Conservation (phyloP, 1,140 invertebrate species). For the Macrobrachium rosenbergii region DNA sequence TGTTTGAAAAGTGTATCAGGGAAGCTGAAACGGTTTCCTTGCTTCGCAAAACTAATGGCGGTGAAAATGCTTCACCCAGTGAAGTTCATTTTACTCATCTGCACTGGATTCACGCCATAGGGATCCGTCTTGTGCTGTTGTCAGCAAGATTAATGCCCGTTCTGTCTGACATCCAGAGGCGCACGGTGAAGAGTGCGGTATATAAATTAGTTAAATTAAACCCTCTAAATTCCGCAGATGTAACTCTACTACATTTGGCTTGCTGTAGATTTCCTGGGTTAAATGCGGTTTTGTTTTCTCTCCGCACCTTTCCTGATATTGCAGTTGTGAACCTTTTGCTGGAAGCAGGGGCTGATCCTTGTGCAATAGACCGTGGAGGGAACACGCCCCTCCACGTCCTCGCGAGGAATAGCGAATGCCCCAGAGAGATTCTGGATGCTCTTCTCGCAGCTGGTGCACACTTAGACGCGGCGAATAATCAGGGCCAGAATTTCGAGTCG, state of each 20-base stretch:
- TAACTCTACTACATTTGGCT: conserved; percentile 86
- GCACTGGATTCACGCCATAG: conserved; percentile 87
- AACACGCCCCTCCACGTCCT: conserved; percentile 88
- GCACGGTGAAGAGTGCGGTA: conserved; percentile 68
- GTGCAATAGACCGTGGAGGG: conserved; percentile 80
- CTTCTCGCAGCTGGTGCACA: conserved; percentile 86
- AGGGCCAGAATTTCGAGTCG: conserved; percentile 82
- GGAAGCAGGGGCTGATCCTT: conserved; percentile 85
- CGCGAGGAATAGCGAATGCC: conserved; percentile 76
- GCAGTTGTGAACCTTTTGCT: conserved; percentile 83
- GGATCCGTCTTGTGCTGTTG: conserved; percentile 84
- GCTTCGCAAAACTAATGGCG: conserved; percentile 67
- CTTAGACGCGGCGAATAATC: conserved; percentile 85
- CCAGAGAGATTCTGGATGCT: conserved; percentile 76
- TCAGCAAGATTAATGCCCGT: conserved; percentile 75
- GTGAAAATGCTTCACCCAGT: conserved; percentile 71
- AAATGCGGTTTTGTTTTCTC: conserved; percentile 78
- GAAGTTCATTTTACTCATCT: conserved; percentile 80
- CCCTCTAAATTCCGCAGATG: conserved; percentile 78
- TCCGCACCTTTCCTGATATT: conserved; percentile 81
- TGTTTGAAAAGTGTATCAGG: conserved; percentile 67
- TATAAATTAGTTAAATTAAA: conserved; percentile 83
- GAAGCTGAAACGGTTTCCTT: conserved; percentile 67
- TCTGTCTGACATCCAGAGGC: conserved; percentile 66
- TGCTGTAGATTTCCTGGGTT: conserved; percentile 75